Evolutionary conservation across 2,888 invertebrate genomes (phyloP), one percentile per base, ranked within the genome.

Genomic region (Nesidiocoris tenuis): DNA sequence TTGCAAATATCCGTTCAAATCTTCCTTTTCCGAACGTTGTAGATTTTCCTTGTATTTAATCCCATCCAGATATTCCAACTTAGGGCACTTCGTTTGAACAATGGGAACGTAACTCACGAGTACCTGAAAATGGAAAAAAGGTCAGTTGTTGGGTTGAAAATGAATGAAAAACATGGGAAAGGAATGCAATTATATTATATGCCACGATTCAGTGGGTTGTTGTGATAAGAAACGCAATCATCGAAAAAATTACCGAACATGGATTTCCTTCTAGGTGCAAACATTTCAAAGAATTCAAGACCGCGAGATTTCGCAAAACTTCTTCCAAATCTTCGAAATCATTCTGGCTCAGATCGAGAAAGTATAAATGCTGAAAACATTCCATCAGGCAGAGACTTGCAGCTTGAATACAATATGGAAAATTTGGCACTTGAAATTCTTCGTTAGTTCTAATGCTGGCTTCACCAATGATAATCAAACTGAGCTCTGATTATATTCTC

Each of bases 341-440:
- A 39, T 78, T 78, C n/a, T 78, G 76, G 18, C 76, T 74, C 1
- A 78, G 22, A 57, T 77, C 77, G 9, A 78, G 74, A n/a, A 70
- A 57, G 23, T 56, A 70, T 22, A 75, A 54, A 22, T 75, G 61
- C 17, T 54, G 24, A 67, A 74, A 64, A 7, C 61, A 24, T 19
- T 56, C 24, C 1, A 74, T 23, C 5, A 7, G 74, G 17, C 5
- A 5, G n/a, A 63, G 24, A 22, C 22, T 63, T 17, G 7, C 18
- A 18, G 64, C 64, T 63, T 9, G 19, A 59, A 59, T n/a, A n/a
- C n/a, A n/a, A n/a, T n/a, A n/a, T n/a, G n/a, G n/a, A n/a, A n/a
- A n/a, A n/a, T n/a, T n/a, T n/a, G n/a, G n/a, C n/a, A n/a, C n/a
- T n/a, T n/a, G n/a, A n/a, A n/a, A n/a, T n/a, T n/a, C n/a, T n/a